Evolutionary conservation across 2,797 vertebrate genomes (phyloP), one percentile per base, ranked within the genome.

Genomic region (Psittacula echo): DNA sequence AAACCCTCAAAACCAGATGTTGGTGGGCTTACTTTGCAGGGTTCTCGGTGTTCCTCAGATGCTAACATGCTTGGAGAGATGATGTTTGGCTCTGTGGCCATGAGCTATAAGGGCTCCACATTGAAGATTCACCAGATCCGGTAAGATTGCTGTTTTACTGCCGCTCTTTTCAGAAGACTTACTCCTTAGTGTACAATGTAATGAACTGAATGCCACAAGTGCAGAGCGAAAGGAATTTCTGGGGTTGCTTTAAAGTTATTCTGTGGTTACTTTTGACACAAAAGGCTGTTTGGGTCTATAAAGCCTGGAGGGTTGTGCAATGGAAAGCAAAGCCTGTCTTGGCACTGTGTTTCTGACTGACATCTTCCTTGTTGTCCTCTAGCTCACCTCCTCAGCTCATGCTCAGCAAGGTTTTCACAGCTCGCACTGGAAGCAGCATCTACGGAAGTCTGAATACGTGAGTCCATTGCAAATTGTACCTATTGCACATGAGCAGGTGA

Each of bases 81-180:
- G 99, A 99, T 99, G 99, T 99, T 99, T 96, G 99, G 99, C 65
- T 99, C 99, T 23, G 99, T 99, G 93, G 99, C 99, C 45, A 99
- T 99, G 99, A 99, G 99, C 97, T 99, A 99, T 97, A 99, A 99
- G 98, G 99, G 99, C 67, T 99, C 99, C 50, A 99, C 99, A 0
- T 78, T 99, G 94, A 99, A 99, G 98, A 99, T 99, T 95, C 99
- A 99, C 96, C 99, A 99, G 95, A 99, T 99, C 81, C 98, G 99
- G 99, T 99, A 91, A 98, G 97, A 29, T 20, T 29, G 11, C 60
- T 24, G n/a, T 70, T 80, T 82, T 87, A 72, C 37, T 87, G 32
- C 78, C 67, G 60, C 7, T n/a, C 22, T 85, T 95, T 87, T 84
- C 54, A 39, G 44, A 61, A 78, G 66, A 42, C 22, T 61, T 50